Percentiles rank a stretch among this genome's conserved stretches.
These are phyloP conservation scores for Digitonthophagus gazella DNA, from an alignment of 2,888 invertebrate genomes.

Conservation along the genomic window DNA sequence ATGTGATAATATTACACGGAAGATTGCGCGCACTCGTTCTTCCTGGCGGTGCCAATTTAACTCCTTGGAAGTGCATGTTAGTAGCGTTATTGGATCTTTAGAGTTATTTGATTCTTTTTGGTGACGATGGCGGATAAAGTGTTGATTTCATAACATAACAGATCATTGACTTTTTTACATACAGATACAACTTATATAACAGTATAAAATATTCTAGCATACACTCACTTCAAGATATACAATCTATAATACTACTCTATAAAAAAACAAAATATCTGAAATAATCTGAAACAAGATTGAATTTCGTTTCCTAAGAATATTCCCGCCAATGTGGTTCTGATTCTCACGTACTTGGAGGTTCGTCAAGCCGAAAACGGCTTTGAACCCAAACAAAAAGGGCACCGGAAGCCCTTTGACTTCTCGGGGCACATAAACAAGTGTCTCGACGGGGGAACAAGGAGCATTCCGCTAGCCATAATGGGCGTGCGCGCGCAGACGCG, in stretches of 20 bases:
- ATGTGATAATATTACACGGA: not conserved
- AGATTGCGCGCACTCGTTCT: not conserved
- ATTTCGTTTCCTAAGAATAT: too few species aligned
- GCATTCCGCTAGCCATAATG: not conserved
- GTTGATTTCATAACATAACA: too few species aligned
- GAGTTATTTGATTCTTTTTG: too few species aligned
- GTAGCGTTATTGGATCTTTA: not conserved
- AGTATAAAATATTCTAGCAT: too few species aligned
- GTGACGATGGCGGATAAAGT: too few species aligned
- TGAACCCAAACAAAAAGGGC: slow-evolving; percentile 17
- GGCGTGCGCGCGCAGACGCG: not conserved
- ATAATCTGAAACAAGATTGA: too few species aligned
- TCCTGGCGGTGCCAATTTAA: not conserved
- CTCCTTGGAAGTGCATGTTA: not conserved
- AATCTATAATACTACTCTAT: too few species aligned
- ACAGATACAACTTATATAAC: too few species aligned
- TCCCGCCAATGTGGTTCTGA: not conserved
- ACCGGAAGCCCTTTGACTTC: slow-evolving; percentile 20
- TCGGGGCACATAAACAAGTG: slow-evolving; percentile 16
- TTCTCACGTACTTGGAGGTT: not conserved
- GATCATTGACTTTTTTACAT: too few species aligned
- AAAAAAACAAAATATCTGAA: too few species aligned
- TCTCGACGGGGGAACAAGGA: not conserved
- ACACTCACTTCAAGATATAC: too few species aligned
- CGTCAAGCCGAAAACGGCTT: not conserved